Evolutionary conservation across 2,888 invertebrate species (phyloP).

Genomic region (Gibbula magus): DNA sequence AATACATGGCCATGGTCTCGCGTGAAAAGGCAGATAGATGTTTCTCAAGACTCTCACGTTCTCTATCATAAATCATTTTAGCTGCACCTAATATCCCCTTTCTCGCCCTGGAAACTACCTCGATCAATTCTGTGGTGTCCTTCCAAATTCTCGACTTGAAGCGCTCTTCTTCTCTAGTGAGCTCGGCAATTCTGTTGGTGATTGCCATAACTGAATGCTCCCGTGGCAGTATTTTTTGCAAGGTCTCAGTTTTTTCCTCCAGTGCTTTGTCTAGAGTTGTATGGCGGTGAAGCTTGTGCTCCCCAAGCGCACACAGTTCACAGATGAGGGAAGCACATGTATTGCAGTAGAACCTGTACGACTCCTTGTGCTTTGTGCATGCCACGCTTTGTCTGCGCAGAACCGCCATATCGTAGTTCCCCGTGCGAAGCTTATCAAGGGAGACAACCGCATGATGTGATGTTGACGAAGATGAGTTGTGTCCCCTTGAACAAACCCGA

Average conservation of each 20-base stretch:
- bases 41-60: neutral
- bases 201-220: neutral
- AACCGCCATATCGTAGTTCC: neutral
- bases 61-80: neutral
- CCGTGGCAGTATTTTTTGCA: neutral
- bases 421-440: neutral
- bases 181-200: neutral
- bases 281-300: neutral
- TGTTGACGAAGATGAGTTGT: neutral
- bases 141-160: neutral
- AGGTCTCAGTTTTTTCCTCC: neutral
- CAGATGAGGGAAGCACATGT: neutral
- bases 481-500: neutral
- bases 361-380: neutral
- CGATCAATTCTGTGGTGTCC: neutral
- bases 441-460: neutral
- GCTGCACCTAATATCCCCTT: neutral
- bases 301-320: neutral
- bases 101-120: neutral
- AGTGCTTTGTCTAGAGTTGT: neutral
- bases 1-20: neutral
- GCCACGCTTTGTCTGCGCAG: neutral
- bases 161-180: neutral
- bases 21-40: neutral
- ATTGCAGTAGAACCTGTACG: neutral